These are phyloP conservation scores for Erebia palarica DNA, from an alignment of 2,888 invertebrate species.

Conservation along the genomic window DNA sequence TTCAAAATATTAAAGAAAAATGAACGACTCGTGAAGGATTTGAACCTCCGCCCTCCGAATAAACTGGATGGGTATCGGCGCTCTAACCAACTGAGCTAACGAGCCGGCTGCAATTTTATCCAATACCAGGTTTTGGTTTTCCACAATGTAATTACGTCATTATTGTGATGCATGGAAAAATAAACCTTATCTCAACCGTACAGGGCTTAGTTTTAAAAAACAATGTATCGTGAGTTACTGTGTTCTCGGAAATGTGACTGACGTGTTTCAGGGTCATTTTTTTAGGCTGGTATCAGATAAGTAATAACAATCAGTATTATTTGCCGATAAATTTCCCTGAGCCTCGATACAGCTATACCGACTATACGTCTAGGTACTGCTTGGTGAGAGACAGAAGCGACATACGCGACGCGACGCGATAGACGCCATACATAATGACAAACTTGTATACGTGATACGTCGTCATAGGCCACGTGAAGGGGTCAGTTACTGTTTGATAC, in stretches of 20 bases:
- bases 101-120: constrained; percentile 32
- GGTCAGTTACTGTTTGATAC: too few relatives aligned
- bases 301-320: not conserved
- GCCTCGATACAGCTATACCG: not conserved
- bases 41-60: constrained; percentile 52
- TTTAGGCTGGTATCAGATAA: constrained; percentile 1
- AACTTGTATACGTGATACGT: too few relatives aligned
- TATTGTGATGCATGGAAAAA: not conserved
- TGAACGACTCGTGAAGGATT: constrained; percentile 51
- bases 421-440: too few relatives aligned
- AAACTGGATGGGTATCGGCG: constrained; percentile 45
- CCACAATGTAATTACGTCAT: not conserved
- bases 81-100: constrained; percentile 54
- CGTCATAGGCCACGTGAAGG: too few relatives aligned
- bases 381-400: too few relatives aligned
- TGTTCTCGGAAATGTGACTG: not conserved
- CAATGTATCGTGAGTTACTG: not conserved
- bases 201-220: not conserved
- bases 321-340: not conserved
- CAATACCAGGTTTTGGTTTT: not conserved
- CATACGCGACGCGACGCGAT: too few relatives aligned
- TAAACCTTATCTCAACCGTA: not conserved
- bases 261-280: constrained; percentile 4
- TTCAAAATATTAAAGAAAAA: constrained; percentile 2
- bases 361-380: not conserved